Conservation (phyloP, 2,888 invertebrate species). For the Ametastegia equiseti region DNA sequence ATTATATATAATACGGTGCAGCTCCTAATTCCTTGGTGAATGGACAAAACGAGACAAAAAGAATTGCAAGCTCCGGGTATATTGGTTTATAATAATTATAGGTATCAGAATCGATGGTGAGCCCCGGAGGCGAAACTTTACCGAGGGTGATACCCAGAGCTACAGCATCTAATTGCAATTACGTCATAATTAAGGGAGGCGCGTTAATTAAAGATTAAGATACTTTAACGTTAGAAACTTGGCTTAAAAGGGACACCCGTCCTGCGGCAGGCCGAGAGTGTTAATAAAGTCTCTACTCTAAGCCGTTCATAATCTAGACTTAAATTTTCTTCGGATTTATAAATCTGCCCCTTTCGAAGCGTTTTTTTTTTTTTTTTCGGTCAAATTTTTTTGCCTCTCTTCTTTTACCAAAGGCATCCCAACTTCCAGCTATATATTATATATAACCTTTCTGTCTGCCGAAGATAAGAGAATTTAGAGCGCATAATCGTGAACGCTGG, state of each 20-base stretch:
- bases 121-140: conserved; percentile 47
- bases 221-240: conserved; percentile 62
- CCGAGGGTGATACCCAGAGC: conserved; percentile 44
- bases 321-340: conserved; percentile 40
- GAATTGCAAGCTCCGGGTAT: conserved; percentile 21
- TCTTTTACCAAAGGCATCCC: neutral
- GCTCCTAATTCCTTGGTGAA: neutral
- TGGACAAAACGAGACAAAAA: neutral
- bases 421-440: neutral
- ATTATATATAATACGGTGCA: neutral
- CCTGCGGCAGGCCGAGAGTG: conserved; percentile 34
- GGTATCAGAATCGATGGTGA: conserved; percentile 56
- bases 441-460: neutral
- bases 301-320: conserved; percentile 51
- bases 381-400: neutral
- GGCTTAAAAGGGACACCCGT: conserved; percentile 57
- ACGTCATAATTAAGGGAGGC: conserved; percentile 62
- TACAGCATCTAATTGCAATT: conserved; percentile 64
- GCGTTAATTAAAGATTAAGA: conserved; percentile 69
- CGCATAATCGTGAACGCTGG: neutral
- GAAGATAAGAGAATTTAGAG: neutral
- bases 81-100: conserved; percentile 60
- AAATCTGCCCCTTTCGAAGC: neutral
- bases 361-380: no score
- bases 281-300: conserved; percentile 55